phyloP scores from a whole-genome alignment of 2,797 vertebrate species.

The Cyprinodon diabolis region DNA sequence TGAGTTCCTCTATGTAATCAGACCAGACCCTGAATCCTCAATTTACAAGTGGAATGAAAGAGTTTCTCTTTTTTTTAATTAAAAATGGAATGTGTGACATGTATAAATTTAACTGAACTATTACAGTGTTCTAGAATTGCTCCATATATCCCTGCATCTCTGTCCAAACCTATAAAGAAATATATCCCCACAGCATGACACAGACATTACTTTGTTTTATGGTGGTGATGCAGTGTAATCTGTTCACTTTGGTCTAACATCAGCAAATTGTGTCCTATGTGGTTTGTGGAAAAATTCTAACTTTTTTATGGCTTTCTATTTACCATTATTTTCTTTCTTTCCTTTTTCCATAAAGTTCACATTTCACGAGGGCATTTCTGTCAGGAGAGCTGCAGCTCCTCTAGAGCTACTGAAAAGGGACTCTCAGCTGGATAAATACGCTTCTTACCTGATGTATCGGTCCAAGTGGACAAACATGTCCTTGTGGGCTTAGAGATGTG shows the following conservation, averaged over 20 bases:
- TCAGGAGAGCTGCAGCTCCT: not conserved
- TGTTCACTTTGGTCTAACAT: not conserved
- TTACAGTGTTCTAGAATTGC: no score
- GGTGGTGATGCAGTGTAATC: no score
- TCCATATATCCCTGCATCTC: no score
- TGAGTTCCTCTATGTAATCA: not conserved
- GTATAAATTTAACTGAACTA: not conserved
- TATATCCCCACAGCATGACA: no score
- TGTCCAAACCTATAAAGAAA: no score
- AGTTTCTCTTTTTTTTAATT: no score
- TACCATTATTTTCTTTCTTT: not conserved
- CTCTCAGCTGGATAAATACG: not conserved
- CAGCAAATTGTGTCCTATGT: not conserved
- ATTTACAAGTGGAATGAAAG: not conserved
- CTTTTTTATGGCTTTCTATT: not conserved
- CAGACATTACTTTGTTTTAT: no score
- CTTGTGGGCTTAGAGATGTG: not conserved
- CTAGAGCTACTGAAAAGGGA: not conserved
- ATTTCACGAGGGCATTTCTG: not conserved
- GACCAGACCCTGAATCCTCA: no score
- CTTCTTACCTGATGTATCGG: not conserved
- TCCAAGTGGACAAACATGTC: not conserved
- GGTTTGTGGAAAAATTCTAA: not conserved
- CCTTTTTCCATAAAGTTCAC: not conserved
- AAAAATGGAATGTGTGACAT: no score